phyloP scores from a whole-genome alignment of 2,888 invertebrate genomes.

The Mesorhabditis spiculigera region DNA sequence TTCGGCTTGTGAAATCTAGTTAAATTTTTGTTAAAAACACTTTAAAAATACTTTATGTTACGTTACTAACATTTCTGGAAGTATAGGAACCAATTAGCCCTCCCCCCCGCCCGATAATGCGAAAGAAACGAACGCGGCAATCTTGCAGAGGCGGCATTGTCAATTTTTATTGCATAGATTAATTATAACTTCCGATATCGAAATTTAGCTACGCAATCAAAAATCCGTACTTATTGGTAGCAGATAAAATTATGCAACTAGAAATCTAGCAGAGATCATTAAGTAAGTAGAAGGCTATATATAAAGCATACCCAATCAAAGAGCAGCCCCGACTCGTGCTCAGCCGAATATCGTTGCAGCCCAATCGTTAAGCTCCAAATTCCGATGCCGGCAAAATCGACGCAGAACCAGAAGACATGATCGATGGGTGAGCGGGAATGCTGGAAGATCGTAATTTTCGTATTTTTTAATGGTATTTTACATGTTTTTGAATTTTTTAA shows the following conservation, averaged over 20 bases:
- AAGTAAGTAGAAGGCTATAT: neutral
- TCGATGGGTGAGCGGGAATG: slow-evolving; percentile 48
- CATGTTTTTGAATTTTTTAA: no score
- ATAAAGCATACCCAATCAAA: slow-evolving; percentile 23
- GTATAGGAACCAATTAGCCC: no score
- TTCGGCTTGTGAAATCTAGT: no score
- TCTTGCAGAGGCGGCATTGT: no score
- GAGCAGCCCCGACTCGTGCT: slow-evolving; percentile 25
- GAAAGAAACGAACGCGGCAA: no score
- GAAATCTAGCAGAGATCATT: neutral
- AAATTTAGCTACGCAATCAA: no score
- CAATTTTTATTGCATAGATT: no score
- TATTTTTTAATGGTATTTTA: neutral
- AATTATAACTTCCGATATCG: no score
- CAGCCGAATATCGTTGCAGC: slow-evolving; percentile 41
- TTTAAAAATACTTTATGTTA: no score
- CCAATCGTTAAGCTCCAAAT: slow-evolving; percentile 48
- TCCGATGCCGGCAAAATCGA: slow-evolving; percentile 53
- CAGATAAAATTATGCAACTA: neutral
- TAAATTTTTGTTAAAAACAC: no score
- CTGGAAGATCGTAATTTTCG: slow-evolving; percentile 19
- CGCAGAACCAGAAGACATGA: slow-evolving; percentile 51
- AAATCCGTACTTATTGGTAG: neutral
- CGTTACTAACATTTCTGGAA: no score
- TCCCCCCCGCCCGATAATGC: no score